phyloP scores from a whole-genome alignment of 1,140 invertebrate genomes.

The Goniozus legneri region DNA sequence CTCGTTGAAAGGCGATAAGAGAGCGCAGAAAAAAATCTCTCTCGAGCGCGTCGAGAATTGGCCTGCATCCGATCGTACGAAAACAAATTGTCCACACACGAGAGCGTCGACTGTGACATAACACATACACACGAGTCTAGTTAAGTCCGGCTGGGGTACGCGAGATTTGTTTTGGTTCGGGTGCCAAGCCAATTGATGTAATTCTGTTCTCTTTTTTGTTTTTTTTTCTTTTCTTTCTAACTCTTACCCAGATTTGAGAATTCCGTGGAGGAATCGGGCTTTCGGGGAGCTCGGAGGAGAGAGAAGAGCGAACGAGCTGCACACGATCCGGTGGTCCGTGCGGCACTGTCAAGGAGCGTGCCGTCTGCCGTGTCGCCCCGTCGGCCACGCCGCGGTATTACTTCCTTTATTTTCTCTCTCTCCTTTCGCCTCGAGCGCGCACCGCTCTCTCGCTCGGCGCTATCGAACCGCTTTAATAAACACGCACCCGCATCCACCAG shows the following conservation, averaged over 20 bases:
- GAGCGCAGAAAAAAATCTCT: no score
- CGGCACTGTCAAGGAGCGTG: slow-evolving; percentile 19
- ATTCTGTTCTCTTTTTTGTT: no score
- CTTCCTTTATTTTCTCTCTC: slow-evolving; percentile 19
- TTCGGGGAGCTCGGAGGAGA: not conserved
- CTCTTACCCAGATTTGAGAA: not conserved
- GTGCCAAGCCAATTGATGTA: no score
- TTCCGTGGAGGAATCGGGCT: not conserved
- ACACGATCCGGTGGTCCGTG: slow-evolving; percentile 16
- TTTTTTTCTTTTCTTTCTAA: no score
- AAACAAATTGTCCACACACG: no score
- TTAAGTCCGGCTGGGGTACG: not conserved
- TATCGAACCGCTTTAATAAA: slow-evolving; percentile 14
- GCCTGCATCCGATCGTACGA: no score
- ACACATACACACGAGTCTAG: not conserved
- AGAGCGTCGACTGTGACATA: no score
- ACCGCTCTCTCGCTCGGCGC: slow-evolving; percentile 11
- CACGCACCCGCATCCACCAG: slow-evolving; percentile 16
- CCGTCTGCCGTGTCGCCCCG: slow-evolving; percentile 16
- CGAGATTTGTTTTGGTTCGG: no score
- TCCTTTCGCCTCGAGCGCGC: slow-evolving; percentile 12
- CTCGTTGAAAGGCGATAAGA: no score
- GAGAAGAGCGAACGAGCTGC: not conserved
- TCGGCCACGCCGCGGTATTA: no score
- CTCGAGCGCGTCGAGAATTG: no score